phyloP scores from a whole-genome alignment of 2,888 invertebrate genomes.

The Drosophila algonquin region DNA sequence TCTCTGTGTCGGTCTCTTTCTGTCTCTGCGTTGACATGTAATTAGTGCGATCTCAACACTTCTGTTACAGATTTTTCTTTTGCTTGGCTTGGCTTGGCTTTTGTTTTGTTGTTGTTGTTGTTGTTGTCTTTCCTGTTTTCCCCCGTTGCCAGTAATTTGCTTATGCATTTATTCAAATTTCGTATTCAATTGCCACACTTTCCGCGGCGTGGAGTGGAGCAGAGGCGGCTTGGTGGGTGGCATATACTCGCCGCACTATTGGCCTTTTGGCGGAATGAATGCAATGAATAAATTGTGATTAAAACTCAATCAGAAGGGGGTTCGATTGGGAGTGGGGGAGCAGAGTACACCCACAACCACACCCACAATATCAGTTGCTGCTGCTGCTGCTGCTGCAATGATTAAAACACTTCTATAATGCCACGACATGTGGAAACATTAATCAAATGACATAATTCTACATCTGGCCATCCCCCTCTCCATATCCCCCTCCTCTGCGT shows the following conservation, averaged over 20 bases:
- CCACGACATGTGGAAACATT: conserved; percentile 69
- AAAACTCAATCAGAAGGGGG: background rate
- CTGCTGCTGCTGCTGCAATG: conserved; percentile 38
- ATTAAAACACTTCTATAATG: conserved; percentile 68
- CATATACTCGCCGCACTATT: background rate
- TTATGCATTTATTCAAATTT: conserved; percentile 73
- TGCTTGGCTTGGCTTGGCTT: background rate
- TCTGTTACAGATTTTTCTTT: conserved; percentile 63
- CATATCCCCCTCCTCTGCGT: background rate
- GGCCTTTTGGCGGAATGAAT: conserved; percentile 2
- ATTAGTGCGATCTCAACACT: conserved; percentile 78
- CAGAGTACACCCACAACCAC: background rate
- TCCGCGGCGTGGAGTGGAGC: background rate
- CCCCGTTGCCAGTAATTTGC: conserved; percentile 53
- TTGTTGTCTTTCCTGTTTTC: conserved; percentile 21
- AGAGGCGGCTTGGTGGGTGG: conserved; percentile 58
- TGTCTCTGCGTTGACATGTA: conserved; percentile 71
- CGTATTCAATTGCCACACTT: conserved; percentile 72
- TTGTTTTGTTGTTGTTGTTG: conserved; percentile 29
- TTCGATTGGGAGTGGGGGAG: background rate
- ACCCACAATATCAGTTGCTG: background rate
- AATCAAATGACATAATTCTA: conserved; percentile 70
- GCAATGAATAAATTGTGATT: conserved; percentile 25
- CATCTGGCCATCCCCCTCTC: conserved; percentile 52
- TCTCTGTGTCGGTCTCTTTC: conserved; percentile 14